Conservation (phyloP, 92 coral and sea anemone genomes). For the Palythoa grandiflora region DNA sequence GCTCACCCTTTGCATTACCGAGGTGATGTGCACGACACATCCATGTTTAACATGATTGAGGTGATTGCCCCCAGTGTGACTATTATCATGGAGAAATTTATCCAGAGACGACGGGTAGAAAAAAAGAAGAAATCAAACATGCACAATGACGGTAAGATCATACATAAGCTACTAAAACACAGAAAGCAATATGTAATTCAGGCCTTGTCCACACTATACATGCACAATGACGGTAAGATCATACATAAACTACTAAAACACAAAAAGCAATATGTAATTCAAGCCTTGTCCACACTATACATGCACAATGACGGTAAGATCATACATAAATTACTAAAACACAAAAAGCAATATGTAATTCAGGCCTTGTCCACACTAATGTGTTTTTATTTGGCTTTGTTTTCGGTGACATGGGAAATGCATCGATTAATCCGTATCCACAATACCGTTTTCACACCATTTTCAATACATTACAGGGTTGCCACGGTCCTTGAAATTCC, state of each 20-base stretch:
- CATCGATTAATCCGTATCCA: too few species aligned
- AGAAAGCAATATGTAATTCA: neutral
- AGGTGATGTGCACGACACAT: conserved; percentile 80
- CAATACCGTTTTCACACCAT: too few species aligned
- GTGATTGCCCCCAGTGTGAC: conserved; percentile 90
- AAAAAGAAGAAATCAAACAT: neutral
- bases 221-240: neutral
- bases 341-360: too few species aligned
- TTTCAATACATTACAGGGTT: too few species aligned
- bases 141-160: neutral
- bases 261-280: neutral
- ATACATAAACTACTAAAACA: neutral
- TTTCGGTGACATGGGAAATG: too few species aligned
- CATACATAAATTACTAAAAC: too few species aligned
- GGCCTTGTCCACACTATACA: too few species aligned
- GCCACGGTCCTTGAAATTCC: too few species aligned
- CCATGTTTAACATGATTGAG: conserved; percentile 84
- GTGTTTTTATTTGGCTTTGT: too few species aligned
- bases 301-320: too few species aligned
- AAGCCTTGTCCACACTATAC: too few species aligned
- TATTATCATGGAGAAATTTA: conserved; percentile 90
- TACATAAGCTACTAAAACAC: neutral
- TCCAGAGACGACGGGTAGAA: conserved; percentile 21
- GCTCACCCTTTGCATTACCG: conserved; percentile 79
- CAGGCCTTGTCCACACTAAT: too few species aligned